Base-by-base conservation (phyloP, 2,113 vertebrate species). In the Cettia cetti region DNA sequence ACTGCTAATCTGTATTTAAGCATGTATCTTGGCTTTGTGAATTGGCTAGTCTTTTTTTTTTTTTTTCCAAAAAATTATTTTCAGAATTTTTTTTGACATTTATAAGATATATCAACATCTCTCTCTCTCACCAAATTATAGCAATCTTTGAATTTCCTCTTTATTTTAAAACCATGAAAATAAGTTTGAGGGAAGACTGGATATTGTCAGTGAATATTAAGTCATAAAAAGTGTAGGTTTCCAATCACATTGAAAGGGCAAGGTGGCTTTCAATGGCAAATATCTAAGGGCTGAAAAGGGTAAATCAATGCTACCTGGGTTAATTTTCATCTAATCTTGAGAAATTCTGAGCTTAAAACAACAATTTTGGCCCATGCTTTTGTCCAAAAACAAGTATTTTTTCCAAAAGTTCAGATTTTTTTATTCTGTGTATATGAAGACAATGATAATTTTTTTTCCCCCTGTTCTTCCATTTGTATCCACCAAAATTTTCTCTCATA, bases 41-140 rank as follows among this genome's bases (percentile, higher is more conserved):
- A 60, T 76, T 15, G 7, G 15, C 7, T 47, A 35, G 2, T 6
- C 2, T 7, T 70, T 1, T 0, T 17, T n/a, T 0, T 15, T 39
- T 65, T 30, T 28, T 37, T 9, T 3, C 5, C 1, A 3, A 37
- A 52, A 72, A 27, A 15, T 9, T 11, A 15, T 21, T 56, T 88
- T 76, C 57, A 49, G 33, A 82, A 28, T 65, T 31, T 22, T 66
- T 79, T 40, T 77, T 63, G 23, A 13, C 0, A 42, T 72, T 60
- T 92, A 2, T n/a, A 70, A 60, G 21, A 45, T 27, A 39, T 7
- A 75, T 5, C 11, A 72, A 6, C 5, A n/a, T 13, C 9, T 31
- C 13, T 57, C 85, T 76, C 85, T 76, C 33, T 85, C 21, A 87
- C 15, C 10, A 64, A 92, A 39, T 7, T 7, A 15, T 33, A n/a